Percentiles rank a stretch among this genome's conserved stretches.
These are phyloP conservation scores for Oncorhynchus tshawytscha DNA, from an alignment of 2,113 vertebrate genomes.

Conservation along the genomic window DNA sequence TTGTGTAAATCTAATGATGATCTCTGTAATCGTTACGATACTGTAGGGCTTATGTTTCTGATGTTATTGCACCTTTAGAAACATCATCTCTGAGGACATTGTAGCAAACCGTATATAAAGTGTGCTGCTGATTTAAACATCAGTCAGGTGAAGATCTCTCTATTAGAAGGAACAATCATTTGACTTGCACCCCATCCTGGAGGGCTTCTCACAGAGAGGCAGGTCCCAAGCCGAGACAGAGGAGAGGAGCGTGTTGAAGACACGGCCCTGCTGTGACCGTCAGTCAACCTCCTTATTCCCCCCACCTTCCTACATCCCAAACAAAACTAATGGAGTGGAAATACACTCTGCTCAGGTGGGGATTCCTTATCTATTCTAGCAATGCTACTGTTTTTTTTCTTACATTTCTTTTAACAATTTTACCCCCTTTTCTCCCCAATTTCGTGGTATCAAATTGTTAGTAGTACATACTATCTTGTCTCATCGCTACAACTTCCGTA, in stretches of 20 bases:
- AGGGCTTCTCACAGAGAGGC: conserved; percentile 60
- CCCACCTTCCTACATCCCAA: conserved; percentile 40
- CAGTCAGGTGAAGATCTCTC: conserved; percentile 56
- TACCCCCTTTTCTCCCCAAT: too few species aligned
- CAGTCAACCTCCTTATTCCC: background rate
- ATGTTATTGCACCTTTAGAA: background rate
- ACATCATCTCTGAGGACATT: background rate
- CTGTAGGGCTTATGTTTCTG: background rate
- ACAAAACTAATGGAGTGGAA: conserved; percentile 56
- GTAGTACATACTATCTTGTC: too few species aligned
- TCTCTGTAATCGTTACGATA: background rate
- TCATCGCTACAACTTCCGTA: too few species aligned
- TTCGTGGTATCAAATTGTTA: too few species aligned
- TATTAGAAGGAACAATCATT: conserved; percentile 57
- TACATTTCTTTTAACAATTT: too few species aligned
- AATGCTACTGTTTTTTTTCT: too few species aligned
- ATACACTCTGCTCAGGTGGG: too few species aligned
- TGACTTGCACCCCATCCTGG: conserved; percentile 61
- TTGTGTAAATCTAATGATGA: too few species aligned
- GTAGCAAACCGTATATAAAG: background rate
- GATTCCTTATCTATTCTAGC: too few species aligned
- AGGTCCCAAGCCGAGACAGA: conserved; percentile 52
- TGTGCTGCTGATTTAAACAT: conserved; percentile 47
- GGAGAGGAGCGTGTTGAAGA: conserved; percentile 53
- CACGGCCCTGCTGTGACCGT: conserved; percentile 56